A percentile compares a stretch with the other conserved stretches of the same genome.
Evolutionary conservation across 2,888 invertebrate species (phyloP).

Genomic region (Callinectes sapidus): DNA sequence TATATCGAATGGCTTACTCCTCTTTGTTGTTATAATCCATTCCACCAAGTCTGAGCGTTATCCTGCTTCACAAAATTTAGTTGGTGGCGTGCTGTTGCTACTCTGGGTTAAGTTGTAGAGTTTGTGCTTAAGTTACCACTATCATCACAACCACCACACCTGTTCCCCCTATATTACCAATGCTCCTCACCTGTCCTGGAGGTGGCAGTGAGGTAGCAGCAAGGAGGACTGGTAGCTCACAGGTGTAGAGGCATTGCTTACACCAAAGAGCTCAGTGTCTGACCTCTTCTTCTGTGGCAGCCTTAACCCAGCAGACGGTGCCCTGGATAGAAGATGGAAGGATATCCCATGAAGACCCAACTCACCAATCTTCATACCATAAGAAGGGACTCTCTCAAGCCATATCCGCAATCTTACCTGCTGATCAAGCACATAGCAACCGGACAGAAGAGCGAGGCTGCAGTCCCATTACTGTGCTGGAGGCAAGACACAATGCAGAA

Average conservation of each 20-base stretch:
- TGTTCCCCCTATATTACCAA: constrained; percentile 57
- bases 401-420: not conserved
- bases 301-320: constrained; percentile 57
- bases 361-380: constrained; percentile 13
- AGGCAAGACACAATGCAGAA: constrained; percentile 46
- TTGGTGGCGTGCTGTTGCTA: constrained; percentile 65
- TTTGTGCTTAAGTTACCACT: constrained; percentile 65
- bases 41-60: constrained; percentile 57
- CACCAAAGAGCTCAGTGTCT: constrained; percentile 54
- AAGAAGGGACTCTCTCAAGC: constrained; percentile 34
- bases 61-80: constrained; percentile 63
- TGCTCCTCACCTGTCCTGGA: constrained; percentile 56
- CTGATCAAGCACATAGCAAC: constrained; percentile 20
- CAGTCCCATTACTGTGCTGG: constrained; percentile 64
- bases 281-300: constrained; percentile 70
- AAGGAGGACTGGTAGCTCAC: constrained; percentile 67
- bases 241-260: constrained; percentile 70
- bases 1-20: constrained; percentile 57
- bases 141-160: constrained; percentile 56
- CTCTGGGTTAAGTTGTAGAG: constrained; percentile 67
- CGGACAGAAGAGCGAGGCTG: constrained; percentile 62
- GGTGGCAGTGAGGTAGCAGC: constrained; percentile 59
- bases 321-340: constrained; percentile 43
- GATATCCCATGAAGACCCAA: constrained; percentile 42
- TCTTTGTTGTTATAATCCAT: constrained; percentile 56